A percentile compares a stretch with the other conserved stretches of the same genome.
Evolutionary conservation across 2,113 vertebrate species (phyloP).

Genomic region (Craseonycteris thonglongyai): DNA sequence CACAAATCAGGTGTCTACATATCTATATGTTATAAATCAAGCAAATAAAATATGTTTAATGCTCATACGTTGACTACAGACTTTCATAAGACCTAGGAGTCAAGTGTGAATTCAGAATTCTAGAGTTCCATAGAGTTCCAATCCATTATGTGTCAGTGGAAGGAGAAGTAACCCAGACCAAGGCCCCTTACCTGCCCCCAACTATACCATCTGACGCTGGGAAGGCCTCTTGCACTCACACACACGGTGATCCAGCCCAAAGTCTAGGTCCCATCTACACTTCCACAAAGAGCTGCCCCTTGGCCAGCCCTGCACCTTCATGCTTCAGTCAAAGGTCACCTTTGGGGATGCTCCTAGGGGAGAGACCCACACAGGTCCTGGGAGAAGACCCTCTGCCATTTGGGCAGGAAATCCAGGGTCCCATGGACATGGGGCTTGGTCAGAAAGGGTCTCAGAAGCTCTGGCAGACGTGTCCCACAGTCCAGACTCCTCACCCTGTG

Average conservation of each 20-base stretch:
- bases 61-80: not conserved
- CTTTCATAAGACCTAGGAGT: not conserved
- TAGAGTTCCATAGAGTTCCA: not conserved
- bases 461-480: too few species aligned
- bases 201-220: too few species aligned
- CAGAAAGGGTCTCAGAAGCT: not conserved
- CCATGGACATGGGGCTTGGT: not conserved
- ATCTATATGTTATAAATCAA: not conserved
- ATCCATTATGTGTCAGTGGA: accelerated
- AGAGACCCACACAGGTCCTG: not conserved
- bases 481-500: not conserved
- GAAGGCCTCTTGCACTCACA: accelerated
- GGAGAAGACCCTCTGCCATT: not conserved
- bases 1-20: not conserved
- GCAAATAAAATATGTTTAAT: not conserved
- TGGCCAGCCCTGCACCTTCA: not conserved
- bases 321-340: not conserved
- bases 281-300: not conserved
- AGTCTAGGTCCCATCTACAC: not conserved
- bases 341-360: not conserved
- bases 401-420: not conserved
- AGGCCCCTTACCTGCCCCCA: not conserved
- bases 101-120: not conserved
- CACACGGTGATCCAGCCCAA: accelerated
- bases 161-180: not conserved